Evolutionary conservation across 2,888 invertebrate genomes (phyloP), one percentile per base, ranked within the genome.

Genomic region (Caenorhabditis becei): DNA sequence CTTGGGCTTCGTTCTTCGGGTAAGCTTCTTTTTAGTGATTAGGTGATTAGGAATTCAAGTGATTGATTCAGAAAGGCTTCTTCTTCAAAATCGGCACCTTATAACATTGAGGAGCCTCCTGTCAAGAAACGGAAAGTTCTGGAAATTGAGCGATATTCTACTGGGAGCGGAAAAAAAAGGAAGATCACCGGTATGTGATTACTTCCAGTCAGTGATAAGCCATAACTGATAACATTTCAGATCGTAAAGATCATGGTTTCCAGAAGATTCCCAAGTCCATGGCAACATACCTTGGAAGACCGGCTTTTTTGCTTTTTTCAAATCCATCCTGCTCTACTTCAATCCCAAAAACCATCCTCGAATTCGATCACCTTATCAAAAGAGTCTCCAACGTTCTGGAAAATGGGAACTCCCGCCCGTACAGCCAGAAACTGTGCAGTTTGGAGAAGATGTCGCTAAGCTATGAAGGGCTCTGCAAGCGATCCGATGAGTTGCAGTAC

Each of bases 331-430:
- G 32, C 4, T 32, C 1, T 5, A 32, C 14, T 51, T 41, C 32
- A 32, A 32, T 32, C 32, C 32, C 32, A 32, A 71, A 59, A 10
- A 62, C 28, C 5, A 4, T 62, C 1, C 37, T 71, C 14, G 53
- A 71, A 23, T 71, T 32, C n/a, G 53, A 41, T 2, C 28, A 18
- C 10, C 18, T 71, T 26, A 8, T 71, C 18, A 62, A 53, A 11
- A 20, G 44, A 53, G 62, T 51, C 16, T 44, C 20, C 16, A 51
- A 71, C 49, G 53, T 71, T 28, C 18, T 71, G 28, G 53, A 71
- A 44, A 71, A 37, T 11, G 70, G 70, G 41, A 41, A n/a, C n/a
- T n/a, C n/a, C n/a, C n/a, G n/a, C n/a, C 70, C 70, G 24, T 71
- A 28, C 16, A 61, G 28, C 41, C 20, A 51, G 23, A 32, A 37